These are phyloP conservation scores for Eugnorisma glareosa DNA, from an alignment of 2,888 invertebrate species.

Conservation along the genomic window DNA sequence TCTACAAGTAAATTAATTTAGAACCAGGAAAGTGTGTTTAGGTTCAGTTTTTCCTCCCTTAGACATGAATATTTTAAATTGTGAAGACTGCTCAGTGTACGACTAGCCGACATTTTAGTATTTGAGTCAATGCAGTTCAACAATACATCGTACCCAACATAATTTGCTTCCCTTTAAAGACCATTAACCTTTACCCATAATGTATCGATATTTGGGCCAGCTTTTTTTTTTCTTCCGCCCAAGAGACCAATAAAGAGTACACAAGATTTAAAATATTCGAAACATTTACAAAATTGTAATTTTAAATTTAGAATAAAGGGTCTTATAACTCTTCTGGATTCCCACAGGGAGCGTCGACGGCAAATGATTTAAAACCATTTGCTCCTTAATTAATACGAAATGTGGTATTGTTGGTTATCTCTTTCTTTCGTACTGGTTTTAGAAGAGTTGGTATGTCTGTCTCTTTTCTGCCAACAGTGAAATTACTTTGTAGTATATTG, in stretches of 20 bases:
- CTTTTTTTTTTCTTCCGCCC: slow-evolving; percentile 71
- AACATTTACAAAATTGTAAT: slow-evolving; percentile 88
- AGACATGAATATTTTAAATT: too few relatives aligned
- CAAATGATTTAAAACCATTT: slow-evolving; percentile 88
- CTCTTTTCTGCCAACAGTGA: slow-evolving; percentile 76
- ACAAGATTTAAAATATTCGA: slow-evolving; percentile 84
- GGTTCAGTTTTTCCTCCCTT: too few relatives aligned
- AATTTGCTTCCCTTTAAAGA: slow-evolving; percentile 13
- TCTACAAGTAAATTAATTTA: background rate
- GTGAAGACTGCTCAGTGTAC: background rate
- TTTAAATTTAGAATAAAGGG: slow-evolving; percentile 90
- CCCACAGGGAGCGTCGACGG: slow-evolving; percentile 90
- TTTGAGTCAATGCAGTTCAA: slow-evolving; percentile 12
- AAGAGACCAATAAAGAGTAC: slow-evolving; percentile 80
- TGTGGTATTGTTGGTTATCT: slow-evolving; percentile 75
- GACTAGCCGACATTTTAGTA: background rate
- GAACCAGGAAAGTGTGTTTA: background rate
- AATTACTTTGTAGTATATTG: slow-evolving; percentile 84
- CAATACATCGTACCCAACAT: background rate
- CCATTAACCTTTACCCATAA: slow-evolving; percentile 50
- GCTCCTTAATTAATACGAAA: slow-evolving; percentile 88
- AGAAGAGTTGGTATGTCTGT: slow-evolving; percentile 58
- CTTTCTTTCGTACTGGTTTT: slow-evolving; percentile 72
- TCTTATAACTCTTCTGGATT: slow-evolving; percentile 89
- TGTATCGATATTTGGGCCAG: slow-evolving; percentile 67